Evolutionary conservation across 2,888 invertebrate species (phyloP).

Genomic region (Neoaliturus tenellus): DNA sequence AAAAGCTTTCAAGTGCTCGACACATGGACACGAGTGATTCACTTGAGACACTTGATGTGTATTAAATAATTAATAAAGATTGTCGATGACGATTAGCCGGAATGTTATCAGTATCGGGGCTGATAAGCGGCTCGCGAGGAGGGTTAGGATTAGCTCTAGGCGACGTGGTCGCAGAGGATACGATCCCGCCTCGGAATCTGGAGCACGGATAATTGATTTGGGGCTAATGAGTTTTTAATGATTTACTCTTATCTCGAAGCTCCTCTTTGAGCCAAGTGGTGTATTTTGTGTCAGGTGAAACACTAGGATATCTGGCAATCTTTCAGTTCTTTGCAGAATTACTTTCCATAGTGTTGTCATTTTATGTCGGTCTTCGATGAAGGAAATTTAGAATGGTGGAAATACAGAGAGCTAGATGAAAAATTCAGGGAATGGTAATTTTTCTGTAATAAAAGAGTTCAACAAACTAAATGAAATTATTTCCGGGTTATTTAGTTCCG

Average conservation of each 20-base stretch:
- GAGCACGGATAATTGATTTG: not conserved
- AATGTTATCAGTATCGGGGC: not conserved
- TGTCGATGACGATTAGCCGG: not conserved
- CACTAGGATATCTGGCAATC: no score
- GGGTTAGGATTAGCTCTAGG: not conserved
- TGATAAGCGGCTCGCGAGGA: not conserved
- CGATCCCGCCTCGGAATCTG: not conserved
- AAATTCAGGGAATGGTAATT: no score
- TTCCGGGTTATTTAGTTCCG: no score
- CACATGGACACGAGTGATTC: not conserved
- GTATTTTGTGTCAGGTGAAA: no score
- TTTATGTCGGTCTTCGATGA: no score
- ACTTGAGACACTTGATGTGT: not conserved
- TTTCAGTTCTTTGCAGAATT: no score
- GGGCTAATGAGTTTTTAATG: not conserved
- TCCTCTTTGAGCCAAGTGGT: not conserved
- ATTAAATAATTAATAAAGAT: conserved; percentile 15
- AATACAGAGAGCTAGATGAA: no score
- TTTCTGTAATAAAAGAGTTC: no score
- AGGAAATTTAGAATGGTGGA: no score
- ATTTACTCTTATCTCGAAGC: not conserved
- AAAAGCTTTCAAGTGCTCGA: no score
- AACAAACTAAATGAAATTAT: no score
- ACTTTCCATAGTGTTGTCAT: no score
- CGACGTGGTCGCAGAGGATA: not conserved